Evolutionary conservation across 2,888 invertebrate genomes (phyloP), one percentile per base, ranked within the genome.

Genomic region (Pristionchus arcanus): DNA sequence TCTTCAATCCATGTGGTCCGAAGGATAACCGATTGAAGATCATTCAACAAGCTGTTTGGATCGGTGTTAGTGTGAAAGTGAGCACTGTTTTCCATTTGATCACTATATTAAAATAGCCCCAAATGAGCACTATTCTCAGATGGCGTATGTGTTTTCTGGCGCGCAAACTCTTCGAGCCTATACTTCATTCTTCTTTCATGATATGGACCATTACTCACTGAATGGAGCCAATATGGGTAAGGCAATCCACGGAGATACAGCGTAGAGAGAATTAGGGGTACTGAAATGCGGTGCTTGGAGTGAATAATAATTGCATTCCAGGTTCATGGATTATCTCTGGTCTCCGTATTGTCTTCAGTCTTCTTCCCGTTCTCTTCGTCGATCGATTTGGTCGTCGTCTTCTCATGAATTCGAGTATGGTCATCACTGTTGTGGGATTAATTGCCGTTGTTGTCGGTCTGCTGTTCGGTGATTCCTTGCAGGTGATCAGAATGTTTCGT

Each of bases 1-100:
- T 92, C 91, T 92, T 92, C 91, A 92, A 91, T 91, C 92, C 92
- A 66, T 92, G 92, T 92, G 87, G 89, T 2, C 91, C 91, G 63
- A 91, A 91, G 37, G 92, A 92, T 89, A 77, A 90, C 31, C 91
- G 90, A 37, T 90, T 91, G 53, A 81, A 86, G 25, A 90, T 92
- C 28, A 91, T 92, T 63, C 89, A 92, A n/a, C 91, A 92, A 68
- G 91, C 92, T 49, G 92, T 91, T 3, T 92, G 92, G 92, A 81
- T 92, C 49, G 92, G 92, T n/a, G 92, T 92, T 37, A 91, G 92
- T 91, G 92, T 92, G 89, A 92, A 92, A 87, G 91, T 91, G n/a
- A 16, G 37, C 49, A 15, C 19, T 25, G 31, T 34, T 5, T 55
- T 19, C 16, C 4, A 66, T 34, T 37, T 74, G 74, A 28, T 74